Evolutionary conservation across 2,888 invertebrate genomes (phyloP).

Genomic region (Ctenicera cuprea): DNA sequence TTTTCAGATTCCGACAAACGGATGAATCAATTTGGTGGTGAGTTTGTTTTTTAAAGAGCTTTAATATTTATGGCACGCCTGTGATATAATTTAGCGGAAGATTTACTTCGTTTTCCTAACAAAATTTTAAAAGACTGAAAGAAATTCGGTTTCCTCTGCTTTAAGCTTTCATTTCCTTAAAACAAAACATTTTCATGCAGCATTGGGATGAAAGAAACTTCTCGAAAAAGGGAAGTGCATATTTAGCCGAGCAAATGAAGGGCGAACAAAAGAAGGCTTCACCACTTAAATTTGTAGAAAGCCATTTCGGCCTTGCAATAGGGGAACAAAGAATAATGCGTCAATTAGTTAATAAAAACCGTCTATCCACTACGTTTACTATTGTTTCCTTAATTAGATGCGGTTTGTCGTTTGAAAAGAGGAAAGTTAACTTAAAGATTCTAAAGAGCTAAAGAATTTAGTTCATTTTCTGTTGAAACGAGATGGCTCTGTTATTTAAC

Average conservation of each 20-base stretch:
- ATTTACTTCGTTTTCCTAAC: conserved; percentile 9
- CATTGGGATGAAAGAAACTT: conserved; percentile 24
- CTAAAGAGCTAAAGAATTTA: conserved; percentile 9
- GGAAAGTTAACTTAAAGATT: conserved; percentile 20
- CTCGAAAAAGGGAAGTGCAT: conserved; percentile 50
- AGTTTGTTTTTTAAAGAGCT: conserved; percentile 32
- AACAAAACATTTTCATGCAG: conserved; percentile 17
- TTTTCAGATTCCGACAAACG: conserved; percentile 21
- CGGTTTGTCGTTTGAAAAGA: conserved; percentile 39
- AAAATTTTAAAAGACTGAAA: conserved; percentile 11
- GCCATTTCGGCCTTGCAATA: conserved; percentile 30
- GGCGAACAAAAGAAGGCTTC: conserved; percentile 60
- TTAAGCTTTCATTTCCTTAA: conserved; percentile 34
- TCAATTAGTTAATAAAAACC: conserved; percentile 61
- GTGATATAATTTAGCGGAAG: conserved; percentile 26
- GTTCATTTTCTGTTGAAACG: conserved; percentile 15
- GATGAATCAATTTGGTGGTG: conserved; percentile 27
- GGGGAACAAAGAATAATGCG: conserved; percentile 57
- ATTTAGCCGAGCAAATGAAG: conserved; percentile 58
- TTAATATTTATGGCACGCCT: conserved; percentile 22
- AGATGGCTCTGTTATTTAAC: conserved; percentile 25
- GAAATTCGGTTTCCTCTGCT: conserved; percentile 7
- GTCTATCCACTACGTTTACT: conserved; percentile 59
- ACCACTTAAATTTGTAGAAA: conserved; percentile 58
- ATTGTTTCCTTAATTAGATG: conserved; percentile 58